Percentiles rank a stretch among this genome's conserved stretches.
Conservation (phyloP, 2,113 vertebrate species). For the Nanorana parkeri region DNA sequence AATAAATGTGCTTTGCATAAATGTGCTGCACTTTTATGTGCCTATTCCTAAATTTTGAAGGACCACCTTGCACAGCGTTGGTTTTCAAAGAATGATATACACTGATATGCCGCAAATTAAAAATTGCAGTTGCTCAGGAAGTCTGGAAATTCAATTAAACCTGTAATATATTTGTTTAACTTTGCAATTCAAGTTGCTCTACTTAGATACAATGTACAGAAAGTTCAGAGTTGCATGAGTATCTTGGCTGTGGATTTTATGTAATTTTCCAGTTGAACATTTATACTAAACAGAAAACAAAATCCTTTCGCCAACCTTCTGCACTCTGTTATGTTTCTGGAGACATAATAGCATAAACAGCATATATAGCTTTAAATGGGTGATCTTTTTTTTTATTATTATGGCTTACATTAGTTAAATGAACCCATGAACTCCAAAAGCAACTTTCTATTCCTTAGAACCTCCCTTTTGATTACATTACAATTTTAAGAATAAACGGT, state of each 20-base stretch:
- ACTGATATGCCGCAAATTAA: slow-evolving; percentile 32
- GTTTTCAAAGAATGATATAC: slow-evolving; percentile 48
- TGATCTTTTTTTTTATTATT: not conserved
- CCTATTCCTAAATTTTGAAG: slow-evolving; percentile 13
- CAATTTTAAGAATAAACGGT: no score
- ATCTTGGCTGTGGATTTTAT: not conserved
- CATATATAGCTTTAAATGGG: no score
- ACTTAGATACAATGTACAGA: slow-evolving; percentile 13
- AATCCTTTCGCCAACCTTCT: not conserved
- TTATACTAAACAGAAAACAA: slow-evolving; percentile 3
- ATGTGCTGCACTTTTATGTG: not conserved
- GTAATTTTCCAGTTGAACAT: not conserved
- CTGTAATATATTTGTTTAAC: slow-evolving; percentile 40
- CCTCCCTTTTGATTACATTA: no score
- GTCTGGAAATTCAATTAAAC: slow-evolving; percentile 53
- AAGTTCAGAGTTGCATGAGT: not conserved
- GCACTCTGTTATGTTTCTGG: not conserved
- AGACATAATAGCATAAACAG: not conserved
- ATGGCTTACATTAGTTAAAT: not conserved
- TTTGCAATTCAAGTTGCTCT: slow-evolving; percentile 25
- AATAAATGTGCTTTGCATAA: not conserved
- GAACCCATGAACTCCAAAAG: no score
- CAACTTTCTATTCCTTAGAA: no score
- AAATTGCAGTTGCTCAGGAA: slow-evolving; percentile 46
- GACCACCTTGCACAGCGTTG: slow-evolving; percentile 29